Evolutionary conservation across 2,888 invertebrate species (phyloP).

Genomic region (Athalia circularis): DNA sequence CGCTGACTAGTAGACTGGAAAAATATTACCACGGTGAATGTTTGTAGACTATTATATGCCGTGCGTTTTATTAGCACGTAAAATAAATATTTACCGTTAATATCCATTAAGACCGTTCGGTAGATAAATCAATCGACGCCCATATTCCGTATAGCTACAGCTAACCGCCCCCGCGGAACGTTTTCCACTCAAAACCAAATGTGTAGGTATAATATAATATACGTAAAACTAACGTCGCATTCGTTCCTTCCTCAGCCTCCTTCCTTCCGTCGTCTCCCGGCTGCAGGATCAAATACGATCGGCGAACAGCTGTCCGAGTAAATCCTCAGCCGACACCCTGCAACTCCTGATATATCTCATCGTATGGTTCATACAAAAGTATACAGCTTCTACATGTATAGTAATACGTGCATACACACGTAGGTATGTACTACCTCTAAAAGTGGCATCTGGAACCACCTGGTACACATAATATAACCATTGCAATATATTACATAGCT

Average conservation of each 20-base stretch:
- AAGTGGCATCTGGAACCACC: slow-evolving; percentile 20
- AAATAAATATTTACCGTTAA: too few relatives aligned
- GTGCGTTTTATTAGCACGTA: too few relatives aligned
- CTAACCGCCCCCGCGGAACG: too few relatives aligned
- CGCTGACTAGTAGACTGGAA: too few relatives aligned
- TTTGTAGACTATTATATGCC: not conserved
- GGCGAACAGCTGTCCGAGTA: slow-evolving; percentile 20
- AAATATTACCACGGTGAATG: too few relatives aligned
- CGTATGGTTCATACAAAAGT: not conserved
- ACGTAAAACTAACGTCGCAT: not conserved
- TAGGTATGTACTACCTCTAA: not conserved
- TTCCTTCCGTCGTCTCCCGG: not conserved
- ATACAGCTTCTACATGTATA: too few relatives aligned
- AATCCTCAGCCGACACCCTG: slow-evolving; percentile 5
- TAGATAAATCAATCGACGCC: too few relatives aligned
- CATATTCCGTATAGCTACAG: too few relatives aligned
- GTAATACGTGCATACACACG: too few relatives aligned
- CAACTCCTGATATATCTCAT: not conserved
- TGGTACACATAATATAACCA: slow-evolving; percentile 35
- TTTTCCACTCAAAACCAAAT: too few relatives aligned
- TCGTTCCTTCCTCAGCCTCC: not conserved
- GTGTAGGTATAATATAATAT: not conserved
- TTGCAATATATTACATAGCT: not conserved
- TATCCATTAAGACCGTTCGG: too few relatives aligned
- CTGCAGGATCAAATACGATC: not conserved